phyloP scores from a whole-genome alignment of 2,113 vertebrate genomes.

The Mesoclemmys tuberculata region DNA sequence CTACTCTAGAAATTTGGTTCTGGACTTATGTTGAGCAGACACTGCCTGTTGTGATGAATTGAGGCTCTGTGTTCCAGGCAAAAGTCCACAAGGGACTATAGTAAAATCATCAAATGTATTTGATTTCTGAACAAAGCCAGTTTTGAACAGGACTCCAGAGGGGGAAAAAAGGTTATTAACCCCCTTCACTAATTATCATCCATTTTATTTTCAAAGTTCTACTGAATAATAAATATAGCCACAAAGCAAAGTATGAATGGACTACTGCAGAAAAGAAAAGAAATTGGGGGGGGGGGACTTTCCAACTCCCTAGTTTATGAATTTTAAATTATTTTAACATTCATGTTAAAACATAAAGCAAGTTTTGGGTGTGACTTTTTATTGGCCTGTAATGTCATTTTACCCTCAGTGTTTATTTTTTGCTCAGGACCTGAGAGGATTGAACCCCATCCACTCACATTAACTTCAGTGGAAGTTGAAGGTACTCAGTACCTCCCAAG shows the following conservation, averaged over 20 bases:
- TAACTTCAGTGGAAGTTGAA: not conserved
- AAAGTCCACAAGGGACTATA: not conserved
- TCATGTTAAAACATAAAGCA: not conserved
- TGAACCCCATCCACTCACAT: not conserved
- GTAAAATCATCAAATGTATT: not conserved
- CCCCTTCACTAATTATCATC: not conserved
- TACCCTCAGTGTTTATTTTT: not conserved
- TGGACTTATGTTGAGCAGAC: not conserved
- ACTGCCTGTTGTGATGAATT: not conserved
- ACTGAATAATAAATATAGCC: not conserved
- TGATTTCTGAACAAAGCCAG: not conserved
- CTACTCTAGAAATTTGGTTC: not conserved
- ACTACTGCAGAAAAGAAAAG: not conserved
- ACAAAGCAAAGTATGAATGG: not conserved
- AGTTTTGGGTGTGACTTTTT: not conserved
- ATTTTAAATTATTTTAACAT: not conserved
- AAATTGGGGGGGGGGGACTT: not conserved
- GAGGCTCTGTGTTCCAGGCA: not conserved
- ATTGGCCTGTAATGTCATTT: not conserved
- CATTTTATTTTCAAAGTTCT: not conserved
- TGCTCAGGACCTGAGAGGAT: not conserved
- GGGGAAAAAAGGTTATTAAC: not conserved
- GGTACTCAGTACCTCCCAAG: not conserved
- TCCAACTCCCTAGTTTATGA: not conserved
- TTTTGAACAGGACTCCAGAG: not conserved